phyloP scores from a whole-genome alignment of 2,113 vertebrate genomes.

The Tricholaema leucomelas region DNA sequence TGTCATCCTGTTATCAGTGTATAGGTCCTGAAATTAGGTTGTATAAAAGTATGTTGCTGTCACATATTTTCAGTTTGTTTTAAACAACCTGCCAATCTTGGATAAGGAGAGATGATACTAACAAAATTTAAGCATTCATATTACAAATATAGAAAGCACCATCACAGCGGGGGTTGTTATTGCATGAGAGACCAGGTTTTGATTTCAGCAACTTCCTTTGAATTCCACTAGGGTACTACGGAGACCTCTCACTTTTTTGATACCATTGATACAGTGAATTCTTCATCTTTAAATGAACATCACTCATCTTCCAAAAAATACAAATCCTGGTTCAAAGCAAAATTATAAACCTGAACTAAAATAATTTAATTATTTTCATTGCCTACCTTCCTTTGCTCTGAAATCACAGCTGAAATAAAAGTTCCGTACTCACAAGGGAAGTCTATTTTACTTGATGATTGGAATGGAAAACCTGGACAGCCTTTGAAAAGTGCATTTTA shows the following conservation, averaged over 20 bases:
- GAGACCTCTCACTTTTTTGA: background rate
- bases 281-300: background rate
- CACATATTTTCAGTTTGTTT: background rate
- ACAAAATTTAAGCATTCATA: background rate
- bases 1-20: background rate
- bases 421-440: background rate
- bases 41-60: background rate
- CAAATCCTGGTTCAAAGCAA: background rate
- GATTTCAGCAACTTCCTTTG: background rate
- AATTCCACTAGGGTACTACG: background rate
- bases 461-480: background rate
- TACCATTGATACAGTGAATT: background rate
- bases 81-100: background rate
- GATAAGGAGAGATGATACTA: background rate
- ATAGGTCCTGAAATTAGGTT: background rate
- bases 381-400: background rate
- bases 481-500: background rate
- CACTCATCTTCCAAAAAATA: background rate
- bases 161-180: background rate
- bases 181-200: background rate
- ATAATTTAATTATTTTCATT: background rate
- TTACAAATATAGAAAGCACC: background rate
- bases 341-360: background rate
- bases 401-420: background rate
- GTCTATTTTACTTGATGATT: background rate